Base-by-base conservation (phyloP, 2,797 vertebrate genomes). In the Muscicapa comitata region DNA sequence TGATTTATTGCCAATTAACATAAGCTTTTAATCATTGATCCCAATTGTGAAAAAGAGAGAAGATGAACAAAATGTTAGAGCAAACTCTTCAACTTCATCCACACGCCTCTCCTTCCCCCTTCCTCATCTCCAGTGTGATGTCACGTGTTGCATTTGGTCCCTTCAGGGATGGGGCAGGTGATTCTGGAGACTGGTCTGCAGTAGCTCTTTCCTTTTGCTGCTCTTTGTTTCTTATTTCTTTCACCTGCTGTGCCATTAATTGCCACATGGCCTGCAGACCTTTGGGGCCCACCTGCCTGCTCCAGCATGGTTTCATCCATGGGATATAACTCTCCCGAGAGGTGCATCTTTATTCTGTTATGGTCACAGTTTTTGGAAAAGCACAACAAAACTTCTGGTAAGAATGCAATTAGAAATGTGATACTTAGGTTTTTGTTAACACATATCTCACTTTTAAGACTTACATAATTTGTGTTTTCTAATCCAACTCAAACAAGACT, bases 401-500 rank as follows among this genome's bases (percentile, higher is more conserved):
- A 89, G 33, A 63, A 93, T 66, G 28, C 71, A 93, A 90, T 83
- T 92, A 86, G 85, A 73, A 53, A 66, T 67, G 43, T n/a, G 59
- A 72, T 84, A 40, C 79, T 73, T 76, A 70, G 50, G 0, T 58
- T 80, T 77, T 77, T 72, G 28, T 85, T 94, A 91, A 89, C 6
- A 5, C 33, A 38, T 16, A 31, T 88, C 43, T 74, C 53, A 63
- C 18, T 75, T 87, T 79, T 58, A 68, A 68, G 57, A 73, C 11
- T 66, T 74, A 40, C 92, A 71, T 91, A 42, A 55, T 62, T 25
- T 79, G 20, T 80, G 19, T 61, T 97, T 97, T 81, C 87, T 90
- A 95, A 96, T 92, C 59, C 50, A 73, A 62, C 70, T 29, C 38
- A 94, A 88, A 38, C 65, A 84, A 68, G 31, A 31, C 18, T 53